Evolutionary conservation across 2,888 invertebrate genomes (phyloP).

Genomic region (Brenthis daphne): DNA sequence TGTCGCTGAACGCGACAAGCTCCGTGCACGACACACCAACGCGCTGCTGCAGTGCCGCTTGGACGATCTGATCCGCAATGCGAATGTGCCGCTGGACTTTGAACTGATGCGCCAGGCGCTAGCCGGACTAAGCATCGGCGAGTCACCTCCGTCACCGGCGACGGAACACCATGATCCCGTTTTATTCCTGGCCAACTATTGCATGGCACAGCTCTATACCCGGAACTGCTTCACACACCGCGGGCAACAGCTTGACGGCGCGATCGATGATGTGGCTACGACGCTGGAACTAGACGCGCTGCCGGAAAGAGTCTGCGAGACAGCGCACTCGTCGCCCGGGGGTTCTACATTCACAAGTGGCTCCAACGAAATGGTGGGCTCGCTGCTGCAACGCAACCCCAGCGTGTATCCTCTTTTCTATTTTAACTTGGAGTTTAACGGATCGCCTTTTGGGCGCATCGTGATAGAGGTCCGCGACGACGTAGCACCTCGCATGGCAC

Average conservation of each 20-base stretch:
- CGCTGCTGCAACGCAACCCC: slow-evolving; percentile 48
- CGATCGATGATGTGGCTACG: slow-evolving; percentile 42
- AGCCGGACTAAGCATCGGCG: slow-evolving; percentile 63
- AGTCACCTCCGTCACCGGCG: slow-evolving; percentile 57
- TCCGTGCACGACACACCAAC: slow-evolving; percentile 78
- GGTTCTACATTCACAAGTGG: neutral
- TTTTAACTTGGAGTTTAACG: slow-evolving; percentile 89
- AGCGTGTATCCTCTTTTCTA: slow-evolving; percentile 86
- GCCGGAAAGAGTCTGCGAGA: slow-evolving; percentile 3
- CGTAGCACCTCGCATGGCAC: slow-evolving; percentile 91
- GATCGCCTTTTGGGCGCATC: slow-evolving; percentile 86
- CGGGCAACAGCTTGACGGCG: slow-evolving; percentile 18
- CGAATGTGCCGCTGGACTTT: slow-evolving; percentile 86
- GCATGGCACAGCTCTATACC: slow-evolving; percentile 87
- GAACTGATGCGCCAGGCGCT: slow-evolving; percentile 85
- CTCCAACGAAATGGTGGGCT: slow-evolving; percentile 51
- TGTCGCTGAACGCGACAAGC: too few species aligned
- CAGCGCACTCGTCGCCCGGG: neutral
- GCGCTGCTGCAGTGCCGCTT: slow-evolving; percentile 87
- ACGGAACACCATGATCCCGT: slow-evolving; percentile 83
- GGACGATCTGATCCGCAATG: slow-evolving; percentile 86
- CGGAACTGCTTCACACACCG: slow-evolving; percentile 51
- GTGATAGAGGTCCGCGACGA: slow-evolving; percentile 90
- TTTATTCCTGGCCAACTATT: slow-evolving; percentile 88
- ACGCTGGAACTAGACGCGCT: slow-evolving; percentile 33